These are phyloP conservation scores for Portevinia maculata DNA, from an alignment of 2,888 invertebrate genomes.

Conservation along the genomic window DNA sequence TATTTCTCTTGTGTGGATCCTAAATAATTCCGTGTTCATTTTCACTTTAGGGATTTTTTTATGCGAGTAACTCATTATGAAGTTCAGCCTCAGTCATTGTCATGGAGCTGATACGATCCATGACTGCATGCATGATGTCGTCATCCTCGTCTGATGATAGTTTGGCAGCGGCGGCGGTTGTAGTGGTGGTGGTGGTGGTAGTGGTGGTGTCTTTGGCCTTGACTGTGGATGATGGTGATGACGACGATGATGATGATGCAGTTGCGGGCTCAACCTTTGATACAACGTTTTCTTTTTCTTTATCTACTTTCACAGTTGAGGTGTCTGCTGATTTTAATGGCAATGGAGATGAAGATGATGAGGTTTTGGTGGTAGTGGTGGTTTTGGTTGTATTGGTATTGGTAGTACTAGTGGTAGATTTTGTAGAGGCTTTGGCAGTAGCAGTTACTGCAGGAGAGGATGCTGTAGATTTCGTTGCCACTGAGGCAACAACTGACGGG, in stretches of 20 bases:
- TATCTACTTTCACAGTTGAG: constrained; percentile 39
- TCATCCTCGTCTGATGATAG: constrained; percentile 58
- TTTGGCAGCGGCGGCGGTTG: constrained; percentile 40
- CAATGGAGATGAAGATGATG: constrained; percentile 70
- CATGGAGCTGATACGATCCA: constrained; percentile 59
- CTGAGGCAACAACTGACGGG: constrained; percentile 36
- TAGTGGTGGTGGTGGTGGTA: constrained; percentile 37
- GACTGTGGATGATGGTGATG: constrained; percentile 29
- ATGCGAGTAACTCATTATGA: constrained; percentile 75
- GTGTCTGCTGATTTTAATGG: constrained; percentile 53
- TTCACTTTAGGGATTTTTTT: constrained; percentile 15
- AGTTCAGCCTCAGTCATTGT: constrained; percentile 75
- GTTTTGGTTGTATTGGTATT: constrained; percentile 35
- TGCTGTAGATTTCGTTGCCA: constrained; percentile 44
- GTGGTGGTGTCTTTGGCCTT: constrained; percentile 24
- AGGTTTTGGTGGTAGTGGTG: constrained; percentile 52
- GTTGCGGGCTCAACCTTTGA: constrained; percentile 48
- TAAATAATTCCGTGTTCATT: constrained; percentile 12
- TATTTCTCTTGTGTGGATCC: constrained; percentile 36
- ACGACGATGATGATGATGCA: constrained; percentile 44
- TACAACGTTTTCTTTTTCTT: constrained; percentile 43
- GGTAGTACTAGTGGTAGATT: constrained; percentile 35
- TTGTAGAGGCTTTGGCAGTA: constrained; percentile 51
- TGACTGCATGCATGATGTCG: constrained; percentile 47
- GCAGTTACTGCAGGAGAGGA: constrained; percentile 52